phyloP scores from a whole-genome alignment of 2,113 vertebrate species.

The Oreotragus oreotragus region DNA sequence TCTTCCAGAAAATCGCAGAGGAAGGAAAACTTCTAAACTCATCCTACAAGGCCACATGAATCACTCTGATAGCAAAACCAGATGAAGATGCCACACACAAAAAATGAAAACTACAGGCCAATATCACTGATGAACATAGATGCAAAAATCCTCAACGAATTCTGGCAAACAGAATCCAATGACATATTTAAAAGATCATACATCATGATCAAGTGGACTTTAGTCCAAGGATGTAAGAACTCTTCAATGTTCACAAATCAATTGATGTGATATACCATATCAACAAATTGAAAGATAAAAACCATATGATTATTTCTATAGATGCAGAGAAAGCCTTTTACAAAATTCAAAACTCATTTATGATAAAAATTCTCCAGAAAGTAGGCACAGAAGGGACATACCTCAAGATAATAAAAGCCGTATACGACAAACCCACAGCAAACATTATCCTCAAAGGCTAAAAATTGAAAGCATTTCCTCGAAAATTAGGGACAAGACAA shows the following conservation, averaged over 20 bases:
- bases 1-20: not conserved
- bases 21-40: not conserved
- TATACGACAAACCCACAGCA: not conserved
- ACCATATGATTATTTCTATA: not conserved
- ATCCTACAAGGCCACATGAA: not conserved
- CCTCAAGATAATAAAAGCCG: not conserved
- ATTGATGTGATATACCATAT: not conserved
- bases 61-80: not conserved
- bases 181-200: not conserved
- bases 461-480: not conserved
- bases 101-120: not conserved
- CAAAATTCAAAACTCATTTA: not conserved
- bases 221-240: not conserved
- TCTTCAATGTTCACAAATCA: not conserved
- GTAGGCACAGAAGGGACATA: not conserved
- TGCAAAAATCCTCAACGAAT: not conserved
- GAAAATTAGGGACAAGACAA: not conserved
- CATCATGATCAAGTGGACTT: not conserved
- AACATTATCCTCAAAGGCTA: not conserved
- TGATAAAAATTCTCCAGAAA: not conserved
- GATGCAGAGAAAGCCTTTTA: not conserved
- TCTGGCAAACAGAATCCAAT: not conserved
- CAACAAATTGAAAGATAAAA: not conserved
- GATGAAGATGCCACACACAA: not conserved
- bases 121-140: not conserved